Conservation (phyloP, 2,888 invertebrate species). For the Cosmia trapezina region DNA sequence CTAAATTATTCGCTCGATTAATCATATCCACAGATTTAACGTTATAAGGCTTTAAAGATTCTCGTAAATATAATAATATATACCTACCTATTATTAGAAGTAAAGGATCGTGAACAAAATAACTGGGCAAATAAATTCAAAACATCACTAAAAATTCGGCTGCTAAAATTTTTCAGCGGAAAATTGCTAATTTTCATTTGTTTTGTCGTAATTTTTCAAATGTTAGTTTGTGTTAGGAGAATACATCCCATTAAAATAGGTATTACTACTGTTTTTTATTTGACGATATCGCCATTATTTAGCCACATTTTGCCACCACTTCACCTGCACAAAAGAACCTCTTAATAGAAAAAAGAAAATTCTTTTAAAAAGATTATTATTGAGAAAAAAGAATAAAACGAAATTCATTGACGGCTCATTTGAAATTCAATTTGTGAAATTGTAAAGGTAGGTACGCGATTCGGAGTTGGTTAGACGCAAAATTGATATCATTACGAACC, state of each 20-base stretch:
- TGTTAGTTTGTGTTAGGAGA: background rate
- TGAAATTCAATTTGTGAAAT: conserved; percentile 52
- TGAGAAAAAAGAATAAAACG: conserved; percentile 17
- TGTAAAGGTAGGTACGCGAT: conserved; percentile 18
- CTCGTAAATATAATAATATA: conserved; percentile 12
- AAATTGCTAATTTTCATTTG: background rate
- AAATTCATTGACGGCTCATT: conserved; percentile 48
- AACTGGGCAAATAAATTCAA: background rate
- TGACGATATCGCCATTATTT: background rate
- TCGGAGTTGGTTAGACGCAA: conserved; percentile 21
- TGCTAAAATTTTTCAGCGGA: background rate
- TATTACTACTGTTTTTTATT: background rate
- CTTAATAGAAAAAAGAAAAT: conserved; percentile 21
- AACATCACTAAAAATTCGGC: background rate
- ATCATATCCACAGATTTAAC: conserved; percentile 2
- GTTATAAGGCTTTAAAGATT: background rate
- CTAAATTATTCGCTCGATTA: conserved; percentile 17
- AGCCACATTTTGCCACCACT: background rate
- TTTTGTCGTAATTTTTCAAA: background rate
- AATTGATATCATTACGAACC: conserved; percentile 45
- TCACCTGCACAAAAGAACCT: conserved; percentile 11
- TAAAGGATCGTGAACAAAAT: background rate
- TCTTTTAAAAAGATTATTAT: conserved; percentile 27
- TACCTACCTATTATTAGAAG: too few relatives aligned
- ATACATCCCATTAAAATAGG: background rate